Percentiles rank a stretch among this genome's conserved stretches.
phyloP scores from a whole-genome alignment of 1,140 invertebrate genomes.

The Eueides isabella region DNA sequence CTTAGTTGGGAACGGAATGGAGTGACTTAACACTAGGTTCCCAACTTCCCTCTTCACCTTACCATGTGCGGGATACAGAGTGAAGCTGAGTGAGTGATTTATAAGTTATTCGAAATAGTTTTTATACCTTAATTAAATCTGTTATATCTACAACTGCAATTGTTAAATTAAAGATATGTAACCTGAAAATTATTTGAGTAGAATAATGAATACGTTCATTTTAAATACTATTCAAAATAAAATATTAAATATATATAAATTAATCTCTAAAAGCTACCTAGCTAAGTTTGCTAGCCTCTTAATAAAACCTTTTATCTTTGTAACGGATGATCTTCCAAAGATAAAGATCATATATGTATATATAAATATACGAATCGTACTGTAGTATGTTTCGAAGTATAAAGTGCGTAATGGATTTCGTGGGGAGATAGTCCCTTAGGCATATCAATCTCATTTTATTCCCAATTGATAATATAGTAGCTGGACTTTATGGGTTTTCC shows the following conservation, averaged over 20 bases:
- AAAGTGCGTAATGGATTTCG: slow-evolving; percentile 66
- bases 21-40: too few relatives aligned
- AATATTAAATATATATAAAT: slow-evolving; percentile 2
- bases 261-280: slow-evolving; percentile 14
- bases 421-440: slow-evolving; percentile 51
- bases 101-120: too few relatives aligned
- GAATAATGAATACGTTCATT: too few relatives aligned
- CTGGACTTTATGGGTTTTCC: slow-evolving; percentile 25
- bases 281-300: background rate
- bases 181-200: background rate
- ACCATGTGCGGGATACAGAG: too few relatives aligned
- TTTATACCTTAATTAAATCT: too few relatives aligned
- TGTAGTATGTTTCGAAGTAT: slow-evolving; percentile 51
- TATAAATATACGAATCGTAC: slow-evolving; percentile 42
- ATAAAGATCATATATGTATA: slow-evolving; percentile 46
- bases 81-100: too few relatives aligned
- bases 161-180: background rate
- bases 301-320: slow-evolving; percentile 59
- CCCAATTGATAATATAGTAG: slow-evolving; percentile 57
- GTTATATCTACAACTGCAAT: too few relatives aligned
- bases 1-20: too few relatives aligned
- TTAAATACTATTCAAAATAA: background rate
- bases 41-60: too few relatives aligned
- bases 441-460: slow-evolving; percentile 54
- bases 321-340: slow-evolving; percentile 71